A percentile compares a stretch with the other conserved stretches of the same genome.
These are phyloP conservation scores for Intellagama lesueurii DNA, from an alignment of 2,797 vertebrate genomes.

Conservation along the genomic window DNA sequence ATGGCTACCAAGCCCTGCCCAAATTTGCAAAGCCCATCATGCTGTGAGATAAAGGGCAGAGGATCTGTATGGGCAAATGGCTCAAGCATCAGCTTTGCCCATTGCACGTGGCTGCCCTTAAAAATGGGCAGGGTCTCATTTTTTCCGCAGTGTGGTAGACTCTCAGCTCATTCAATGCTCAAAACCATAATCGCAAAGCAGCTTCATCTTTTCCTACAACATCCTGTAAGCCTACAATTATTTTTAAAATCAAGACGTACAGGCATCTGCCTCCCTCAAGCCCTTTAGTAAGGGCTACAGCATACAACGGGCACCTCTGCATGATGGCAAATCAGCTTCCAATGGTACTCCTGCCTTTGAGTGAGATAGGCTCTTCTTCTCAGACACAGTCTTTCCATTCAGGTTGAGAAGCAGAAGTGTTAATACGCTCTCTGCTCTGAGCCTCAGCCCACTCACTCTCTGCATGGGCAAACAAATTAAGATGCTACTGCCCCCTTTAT, in stretches of 20 bases:
- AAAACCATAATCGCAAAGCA: not conserved
- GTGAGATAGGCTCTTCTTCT: too few relatives aligned
- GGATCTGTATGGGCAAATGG: not conserved
- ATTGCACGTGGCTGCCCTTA: not conserved
- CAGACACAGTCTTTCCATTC: too few relatives aligned
- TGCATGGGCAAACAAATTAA: not conserved
- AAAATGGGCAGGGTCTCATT: not conserved
- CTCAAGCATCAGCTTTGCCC: not conserved
- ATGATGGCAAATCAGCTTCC: not conserved
- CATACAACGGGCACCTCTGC: not conserved
- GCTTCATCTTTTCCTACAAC: too few relatives aligned
- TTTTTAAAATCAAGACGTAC: not conserved
- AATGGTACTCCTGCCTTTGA: too few relatives aligned
- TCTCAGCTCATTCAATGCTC: not conserved
- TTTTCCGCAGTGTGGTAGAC: not conserved
- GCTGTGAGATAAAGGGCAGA: not conserved
- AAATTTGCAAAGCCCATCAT: not conserved
- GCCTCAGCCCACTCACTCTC: not conserved
- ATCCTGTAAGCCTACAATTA: not conserved
- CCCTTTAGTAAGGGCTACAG: not conserved
- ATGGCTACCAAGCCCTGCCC: not conserved
- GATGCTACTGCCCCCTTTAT: not conserved
- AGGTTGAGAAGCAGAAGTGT: not conserved
- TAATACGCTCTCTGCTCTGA: not conserved
- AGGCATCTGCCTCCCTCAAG: fast-evolving